A percentile compares a stretch with the other conserved stretches of the same genome.
Evolutionary conservation across 2,797 vertebrate genomes (phyloP).

Genomic region (Melanogrammus aeglefinus): DNA sequence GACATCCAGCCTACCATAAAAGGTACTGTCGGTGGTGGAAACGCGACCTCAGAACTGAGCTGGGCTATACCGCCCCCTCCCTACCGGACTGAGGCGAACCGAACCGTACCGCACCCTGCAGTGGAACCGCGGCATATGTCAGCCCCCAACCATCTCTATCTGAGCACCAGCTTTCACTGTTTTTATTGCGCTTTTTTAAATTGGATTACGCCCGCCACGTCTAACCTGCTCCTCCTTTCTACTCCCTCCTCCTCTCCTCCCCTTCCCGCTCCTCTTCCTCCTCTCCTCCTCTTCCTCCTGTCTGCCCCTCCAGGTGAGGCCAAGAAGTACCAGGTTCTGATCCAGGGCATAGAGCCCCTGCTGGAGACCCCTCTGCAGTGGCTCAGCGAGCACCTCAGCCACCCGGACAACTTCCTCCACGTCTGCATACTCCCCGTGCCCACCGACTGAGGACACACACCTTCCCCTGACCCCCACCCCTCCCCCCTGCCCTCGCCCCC

Average conservation of each 20-base stretch:
- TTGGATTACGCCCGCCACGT: background rate
- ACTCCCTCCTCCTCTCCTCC: background rate
- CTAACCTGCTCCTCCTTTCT: background rate
- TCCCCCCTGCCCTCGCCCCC: background rate
- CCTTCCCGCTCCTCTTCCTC: background rate
- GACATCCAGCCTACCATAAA: no score
- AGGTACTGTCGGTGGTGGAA: no score
- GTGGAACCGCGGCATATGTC: no score
- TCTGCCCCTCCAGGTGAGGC: conserved; percentile 74
- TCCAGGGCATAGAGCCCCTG: conserved; percentile 96
- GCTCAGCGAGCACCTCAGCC: conserved; percentile 98
- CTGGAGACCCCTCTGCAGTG: conserved; percentile 96
- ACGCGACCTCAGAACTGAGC: no score
- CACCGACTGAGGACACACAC: conserved; percentile 76
- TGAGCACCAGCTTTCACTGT: no score
- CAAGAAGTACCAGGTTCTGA: conserved; percentile 90
- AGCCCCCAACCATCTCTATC: no score
- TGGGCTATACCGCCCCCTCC: no score
- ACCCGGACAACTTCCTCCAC: conserved; percentile 99
- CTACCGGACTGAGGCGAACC: no score
- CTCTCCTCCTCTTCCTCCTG: background rate
- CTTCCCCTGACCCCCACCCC: background rate
- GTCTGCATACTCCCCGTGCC: conserved; percentile 86
- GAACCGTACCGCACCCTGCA: no score
- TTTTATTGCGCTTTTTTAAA: background rate